Conservation (phyloP, 2,113 vertebrate genomes). For the Psilopsiagon aymara region DNA sequence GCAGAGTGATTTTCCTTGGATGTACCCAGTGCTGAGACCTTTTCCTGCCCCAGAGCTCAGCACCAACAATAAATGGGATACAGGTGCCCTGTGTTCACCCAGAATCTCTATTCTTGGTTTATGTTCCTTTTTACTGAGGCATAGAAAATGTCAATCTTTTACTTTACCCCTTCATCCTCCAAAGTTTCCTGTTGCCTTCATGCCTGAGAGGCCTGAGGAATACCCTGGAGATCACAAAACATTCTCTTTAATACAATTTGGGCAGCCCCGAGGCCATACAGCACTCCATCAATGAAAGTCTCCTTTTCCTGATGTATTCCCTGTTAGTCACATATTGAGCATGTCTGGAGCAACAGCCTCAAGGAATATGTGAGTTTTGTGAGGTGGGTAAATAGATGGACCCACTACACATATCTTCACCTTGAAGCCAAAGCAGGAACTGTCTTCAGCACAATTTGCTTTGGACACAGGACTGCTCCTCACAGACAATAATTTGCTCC, state of each 20-base stretch:
- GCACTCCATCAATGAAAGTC: background rate
- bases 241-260: background rate
- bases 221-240: background rate
- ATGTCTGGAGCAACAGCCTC: background rate
- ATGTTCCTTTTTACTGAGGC: background rate
- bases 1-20: background rate
- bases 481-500: background rate
- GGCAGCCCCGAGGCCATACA: background rate
- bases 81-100: background rate
- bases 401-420: background rate
- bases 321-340: background rate
- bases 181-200: background rate
- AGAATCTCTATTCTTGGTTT: background rate
- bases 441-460: background rate
- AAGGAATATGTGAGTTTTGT: background rate
- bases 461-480: background rate
- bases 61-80: background rate
- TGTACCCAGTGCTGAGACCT: background rate
- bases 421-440: background rate
- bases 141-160: background rate
- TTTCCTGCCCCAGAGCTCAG: background rate
- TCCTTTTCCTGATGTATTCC: background rate
- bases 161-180: background rate
- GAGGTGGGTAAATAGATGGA: background rate
- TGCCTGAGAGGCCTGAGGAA: background rate